Evolutionary conservation across 2,888 invertebrate genomes (phyloP).

Genomic region (Aphidius colemani): DNA sequence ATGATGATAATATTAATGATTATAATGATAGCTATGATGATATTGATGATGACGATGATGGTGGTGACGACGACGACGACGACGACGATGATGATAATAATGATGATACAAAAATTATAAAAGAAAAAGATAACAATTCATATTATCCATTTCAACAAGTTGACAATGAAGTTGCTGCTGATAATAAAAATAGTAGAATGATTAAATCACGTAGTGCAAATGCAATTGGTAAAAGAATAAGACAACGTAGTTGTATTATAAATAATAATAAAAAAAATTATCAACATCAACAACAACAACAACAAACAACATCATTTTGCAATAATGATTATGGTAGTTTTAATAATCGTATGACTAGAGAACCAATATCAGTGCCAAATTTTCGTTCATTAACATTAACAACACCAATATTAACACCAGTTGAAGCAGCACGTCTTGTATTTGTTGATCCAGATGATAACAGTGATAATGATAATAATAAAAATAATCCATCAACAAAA

Average conservation of each 20-base stretch:
- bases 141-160: conserved; percentile 60
- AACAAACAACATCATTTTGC: conserved; percentile 23
- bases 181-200: conserved; percentile 54
- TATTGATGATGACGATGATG: conserved; percentile 59
- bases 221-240: conserved; percentile 52
- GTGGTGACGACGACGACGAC: conserved; percentile 63
- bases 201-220: conserved; percentile 62
- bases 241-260: too few relatives aligned
- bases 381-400: conserved; percentile 70
- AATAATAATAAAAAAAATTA: conserved; percentile 48
- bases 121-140: conserved; percentile 47
- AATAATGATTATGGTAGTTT: conserved; percentile 21
- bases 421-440: conserved; percentile 71
- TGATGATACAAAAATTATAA: too few relatives aligned
- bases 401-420: conserved; percentile 70
- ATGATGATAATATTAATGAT: conserved; percentile 59
- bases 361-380: conserved; percentile 77
- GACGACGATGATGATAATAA: conserved; percentile 56
- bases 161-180: conserved; percentile 54
- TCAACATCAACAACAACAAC: not conserved
- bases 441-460: conserved; percentile 73
- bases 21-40: conserved; percentile 60
- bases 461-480: conserved; percentile 61
- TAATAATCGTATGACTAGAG: conserved; percentile 63
- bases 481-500: conserved; percentile 49